A percentile compares a stretch with the other conserved stretches of the same genome.
phyloP scores from a whole-genome alignment of 2,113 vertebrate genomes.

The Hemicordylus capensis region DNA sequence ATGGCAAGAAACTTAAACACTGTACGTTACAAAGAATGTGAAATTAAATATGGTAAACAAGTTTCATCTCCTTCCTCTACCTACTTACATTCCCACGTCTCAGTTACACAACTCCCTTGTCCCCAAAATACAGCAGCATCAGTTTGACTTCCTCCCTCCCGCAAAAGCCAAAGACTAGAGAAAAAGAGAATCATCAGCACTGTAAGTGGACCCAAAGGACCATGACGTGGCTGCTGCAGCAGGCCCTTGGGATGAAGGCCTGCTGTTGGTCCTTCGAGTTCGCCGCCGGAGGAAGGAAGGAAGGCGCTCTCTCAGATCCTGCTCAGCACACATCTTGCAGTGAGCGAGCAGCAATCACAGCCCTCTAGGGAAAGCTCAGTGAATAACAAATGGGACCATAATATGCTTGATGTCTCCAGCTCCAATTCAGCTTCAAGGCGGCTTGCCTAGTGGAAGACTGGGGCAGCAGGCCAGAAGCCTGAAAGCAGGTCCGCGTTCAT shows the following conservation, averaged over 20 bases:
- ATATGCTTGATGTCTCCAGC: neutral
- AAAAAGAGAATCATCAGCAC: neutral
- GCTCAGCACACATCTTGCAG: neutral
- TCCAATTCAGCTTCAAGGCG: neutral
- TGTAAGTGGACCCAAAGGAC: neutral
- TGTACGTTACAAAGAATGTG: neutral
- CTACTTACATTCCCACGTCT: neutral
- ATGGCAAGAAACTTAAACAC: neutral
- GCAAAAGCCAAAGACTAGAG: neutral
- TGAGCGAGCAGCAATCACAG: neutral
- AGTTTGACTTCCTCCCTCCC: neutral
- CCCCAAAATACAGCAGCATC: neutral
- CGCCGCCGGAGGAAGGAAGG: neutral
- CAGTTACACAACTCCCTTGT: neutral
- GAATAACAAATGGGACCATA: neutral
- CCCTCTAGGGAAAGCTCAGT: neutral
- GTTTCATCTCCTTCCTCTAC: neutral
- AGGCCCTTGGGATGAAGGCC: neutral
- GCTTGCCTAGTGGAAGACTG: neutral
- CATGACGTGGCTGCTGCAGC: neutral
- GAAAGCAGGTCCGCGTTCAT: neutral
- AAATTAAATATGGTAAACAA: neutral
- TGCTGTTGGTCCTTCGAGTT: neutral
- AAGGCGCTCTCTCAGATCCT: neutral
- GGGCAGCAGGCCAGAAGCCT: neutral